Conservation (phyloP, 1,140 invertebrate genomes). For the Ptiloglossa arizonensis region DNA sequence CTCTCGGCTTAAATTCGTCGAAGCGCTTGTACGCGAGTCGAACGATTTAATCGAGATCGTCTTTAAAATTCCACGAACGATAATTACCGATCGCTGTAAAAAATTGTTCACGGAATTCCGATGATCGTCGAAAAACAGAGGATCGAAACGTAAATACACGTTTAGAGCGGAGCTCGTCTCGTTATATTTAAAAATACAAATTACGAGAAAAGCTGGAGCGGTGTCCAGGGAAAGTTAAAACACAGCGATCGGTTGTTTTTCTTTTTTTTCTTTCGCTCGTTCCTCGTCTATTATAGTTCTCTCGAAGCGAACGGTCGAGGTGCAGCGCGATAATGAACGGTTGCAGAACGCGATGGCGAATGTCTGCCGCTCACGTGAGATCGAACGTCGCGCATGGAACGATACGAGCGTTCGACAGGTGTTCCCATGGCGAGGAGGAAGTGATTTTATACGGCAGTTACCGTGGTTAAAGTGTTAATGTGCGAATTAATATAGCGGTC, state of each 20-base stretch:
- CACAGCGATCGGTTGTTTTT: neutral
- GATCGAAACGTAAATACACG: too few relatives aligned
- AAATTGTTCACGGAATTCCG: too few relatives aligned
- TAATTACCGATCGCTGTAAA: too few relatives aligned
- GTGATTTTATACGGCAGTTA: slow-evolving; percentile 64
- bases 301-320: slow-evolving; percentile 6
- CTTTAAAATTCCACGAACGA: too few relatives aligned
- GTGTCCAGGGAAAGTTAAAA: too few relatives aligned
- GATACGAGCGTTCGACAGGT: slow-evolving; percentile 58
- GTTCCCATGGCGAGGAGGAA: slow-evolving; percentile 60
- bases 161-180: too few relatives aligned
- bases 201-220: too few relatives aligned
- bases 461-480: slow-evolving; percentile 62
- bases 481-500: slow-evolving; percentile 68
- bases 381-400: slow-evolving; percentile 48
- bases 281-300: neutral
- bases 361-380: slow-evolving; percentile 53
- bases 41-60: too few relatives aligned
- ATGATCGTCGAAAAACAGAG: too few relatives aligned
- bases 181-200: too few relatives aligned
- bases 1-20: too few relatives aligned
- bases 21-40: too few relatives aligned
- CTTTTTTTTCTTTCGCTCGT: neutral
- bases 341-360: slow-evolving; percentile 36
- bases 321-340: slow-evolving; percentile 47